Evolutionary conservation across 2,888 invertebrate species (phyloP).

Genomic region (Nycteola revayana): DNA sequence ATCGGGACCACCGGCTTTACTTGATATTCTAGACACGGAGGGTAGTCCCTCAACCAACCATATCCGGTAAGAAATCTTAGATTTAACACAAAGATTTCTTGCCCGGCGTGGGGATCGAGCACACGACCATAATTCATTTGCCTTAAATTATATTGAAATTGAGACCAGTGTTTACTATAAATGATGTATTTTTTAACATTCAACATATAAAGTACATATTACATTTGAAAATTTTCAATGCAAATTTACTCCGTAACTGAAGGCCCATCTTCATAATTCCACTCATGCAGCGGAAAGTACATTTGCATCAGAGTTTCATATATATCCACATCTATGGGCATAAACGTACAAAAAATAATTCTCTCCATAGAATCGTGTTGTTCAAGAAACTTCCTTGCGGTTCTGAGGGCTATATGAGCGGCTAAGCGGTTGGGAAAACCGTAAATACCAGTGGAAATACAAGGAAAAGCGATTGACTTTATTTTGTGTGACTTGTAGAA

Average conservation of each 20-base stretch:
- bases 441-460: slow-evolving; percentile 95
- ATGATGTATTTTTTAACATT: too few species aligned
- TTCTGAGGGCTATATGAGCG: slow-evolving; percentile 86
- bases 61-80: too few species aligned
- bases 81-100: too few species aligned
- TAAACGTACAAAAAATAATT: slow-evolving; percentile 91
- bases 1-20: too few species aligned
- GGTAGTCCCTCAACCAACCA: too few species aligned
- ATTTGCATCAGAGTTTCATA: slow-evolving; percentile 87
- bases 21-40: too few species aligned
- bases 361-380: slow-evolving; percentile 81
- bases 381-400: slow-evolving; percentile 85
- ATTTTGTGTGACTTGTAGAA: slow-evolving; percentile 80
- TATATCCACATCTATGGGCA: slow-evolving; percentile 86
- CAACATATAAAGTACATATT: too few species aligned
- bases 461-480: slow-evolving; percentile 90
- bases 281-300: slow-evolving; percentile 85
- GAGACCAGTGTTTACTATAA: too few species aligned
- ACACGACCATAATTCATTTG: too few species aligned
- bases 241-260: slow-evolving; percentile 31
- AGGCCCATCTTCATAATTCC: slow-evolving; percentile 44
- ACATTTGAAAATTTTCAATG: too few species aligned
- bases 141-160: too few species aligned
- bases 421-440: slow-evolving; percentile 92
- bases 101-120: too few species aligned